Percentiles rank a stretch among this genome's conserved stretches.
Evolutionary conservation across 2,113 vertebrate species (phyloP).

Genomic region (Coptodon bakossiorum): DNA sequence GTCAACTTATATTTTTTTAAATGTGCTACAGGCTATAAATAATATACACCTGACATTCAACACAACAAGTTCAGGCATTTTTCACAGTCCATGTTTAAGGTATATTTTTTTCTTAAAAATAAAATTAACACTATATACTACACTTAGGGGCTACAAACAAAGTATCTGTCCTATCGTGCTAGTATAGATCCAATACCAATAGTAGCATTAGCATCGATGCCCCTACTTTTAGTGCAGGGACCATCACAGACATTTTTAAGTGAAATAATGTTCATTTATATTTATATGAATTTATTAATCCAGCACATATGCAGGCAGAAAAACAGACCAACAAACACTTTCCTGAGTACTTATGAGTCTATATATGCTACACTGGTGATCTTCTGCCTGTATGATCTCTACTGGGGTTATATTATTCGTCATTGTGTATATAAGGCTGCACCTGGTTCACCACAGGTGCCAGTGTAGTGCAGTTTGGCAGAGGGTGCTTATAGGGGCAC

Average conservation of each 20-base stretch:
- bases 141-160: not conserved
- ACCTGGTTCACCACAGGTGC: not conserved
- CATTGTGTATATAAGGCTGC: not conserved
- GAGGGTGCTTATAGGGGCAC: not conserved
- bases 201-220: not conserved
- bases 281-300: not conserved
- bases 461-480: not conserved
- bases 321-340: not conserved
- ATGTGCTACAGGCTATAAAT: not conserved
- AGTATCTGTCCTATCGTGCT: not conserved
- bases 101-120: not conserved
- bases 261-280: not conserved
- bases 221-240: not conserved
- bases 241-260: not conserved
- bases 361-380: not conserved
- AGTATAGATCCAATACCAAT: not conserved
- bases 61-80: not conserved
- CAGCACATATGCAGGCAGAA: not conserved
- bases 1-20: not conserved
- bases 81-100: not conserved
- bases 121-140: not conserved
- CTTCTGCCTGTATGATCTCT: not conserved
- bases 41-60: not conserved
- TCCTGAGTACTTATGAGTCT: not conserved
- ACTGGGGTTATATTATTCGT: not conserved